Conservation (phyloP, 2,888 invertebrate species). For the Pheosia tremula region DNA sequence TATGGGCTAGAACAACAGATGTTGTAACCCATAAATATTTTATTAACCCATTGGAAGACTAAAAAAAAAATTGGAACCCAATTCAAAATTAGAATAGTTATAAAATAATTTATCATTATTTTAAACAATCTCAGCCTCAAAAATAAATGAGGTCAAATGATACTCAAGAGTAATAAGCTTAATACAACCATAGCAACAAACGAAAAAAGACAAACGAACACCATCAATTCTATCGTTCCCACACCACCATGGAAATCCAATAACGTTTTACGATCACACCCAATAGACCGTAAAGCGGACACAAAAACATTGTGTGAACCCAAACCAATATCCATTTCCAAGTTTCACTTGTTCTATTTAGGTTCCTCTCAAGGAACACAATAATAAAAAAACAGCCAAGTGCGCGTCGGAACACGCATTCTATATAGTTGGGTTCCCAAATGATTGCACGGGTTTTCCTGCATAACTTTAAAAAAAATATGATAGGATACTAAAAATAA, state of each 20-base stretch:
- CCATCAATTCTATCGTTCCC: slow-evolving; percentile 10
- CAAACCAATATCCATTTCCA: slow-evolving; percentile 28
- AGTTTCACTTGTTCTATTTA: slow-evolving; percentile 40
- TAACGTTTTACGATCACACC: slow-evolving; percentile 24
- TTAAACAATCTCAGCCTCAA: too few relatives aligned
- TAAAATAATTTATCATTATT: neutral
- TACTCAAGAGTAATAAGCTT: neutral
- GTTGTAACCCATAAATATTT: too few relatives aligned
- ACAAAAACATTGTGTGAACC: slow-evolving; percentile 37
- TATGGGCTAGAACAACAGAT: too few relatives aligned
- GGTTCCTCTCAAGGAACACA: slow-evolving; percentile 37
- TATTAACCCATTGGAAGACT: neutral
- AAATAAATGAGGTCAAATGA: too few relatives aligned
- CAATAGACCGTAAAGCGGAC: slow-evolving; percentile 31
- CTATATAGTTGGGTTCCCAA: too few relatives aligned
- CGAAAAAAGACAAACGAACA: neutral
- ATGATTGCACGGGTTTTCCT: too few relatives aligned
- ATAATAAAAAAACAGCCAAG: slow-evolving; percentile 21
- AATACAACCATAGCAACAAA: neutral
- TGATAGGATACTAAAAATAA: too few relatives aligned
- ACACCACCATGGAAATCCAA: slow-evolving; percentile 21
- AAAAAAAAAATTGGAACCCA: neutral
- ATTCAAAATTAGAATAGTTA: neutral
- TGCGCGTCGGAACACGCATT: too few relatives aligned
- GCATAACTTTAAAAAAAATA: too few relatives aligned